Percentiles rank a stretch among this genome's conserved stretches.
Conservation (phyloP, 2,113 vertebrate species). For the Bos javanicus region DNA sequence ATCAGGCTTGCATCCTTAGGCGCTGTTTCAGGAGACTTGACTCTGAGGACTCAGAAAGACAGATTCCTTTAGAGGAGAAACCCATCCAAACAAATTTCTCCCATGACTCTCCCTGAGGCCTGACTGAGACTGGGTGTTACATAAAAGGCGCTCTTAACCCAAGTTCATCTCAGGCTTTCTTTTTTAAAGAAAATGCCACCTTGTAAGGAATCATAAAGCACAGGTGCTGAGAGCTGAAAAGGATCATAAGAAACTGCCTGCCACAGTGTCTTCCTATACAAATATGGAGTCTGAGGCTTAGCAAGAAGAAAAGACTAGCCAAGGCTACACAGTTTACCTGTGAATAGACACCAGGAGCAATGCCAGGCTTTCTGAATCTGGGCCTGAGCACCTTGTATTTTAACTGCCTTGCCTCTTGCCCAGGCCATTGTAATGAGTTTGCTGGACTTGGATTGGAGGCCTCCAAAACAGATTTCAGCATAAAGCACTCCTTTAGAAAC, state of each 20-base stretch:
- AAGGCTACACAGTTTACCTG: neutral
- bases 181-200: neutral
- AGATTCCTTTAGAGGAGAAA: neutral
- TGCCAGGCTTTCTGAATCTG: neutral
- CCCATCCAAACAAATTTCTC: neutral
- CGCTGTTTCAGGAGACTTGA: neutral
- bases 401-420: neutral
- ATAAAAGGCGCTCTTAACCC: neutral
- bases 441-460: neutral
- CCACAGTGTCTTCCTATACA: neutral
- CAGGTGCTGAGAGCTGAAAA: neutral
- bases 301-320: neutral
- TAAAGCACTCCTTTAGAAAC: neutral
- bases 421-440: neutral
- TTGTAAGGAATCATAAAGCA: constrained; percentile 29
- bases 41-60: neutral
- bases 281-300: neutral
- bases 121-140: neutral
- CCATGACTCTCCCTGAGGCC: neutral
- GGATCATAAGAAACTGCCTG: neutral
- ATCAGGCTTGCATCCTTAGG: neutral
- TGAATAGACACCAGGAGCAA: neutral
- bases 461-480: neutral
- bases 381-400: neutral
- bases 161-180: neutral